Base-by-base conservation (phyloP, 2,888 invertebrate genomes). In the Lasioglossum leucozonium region DNA sequence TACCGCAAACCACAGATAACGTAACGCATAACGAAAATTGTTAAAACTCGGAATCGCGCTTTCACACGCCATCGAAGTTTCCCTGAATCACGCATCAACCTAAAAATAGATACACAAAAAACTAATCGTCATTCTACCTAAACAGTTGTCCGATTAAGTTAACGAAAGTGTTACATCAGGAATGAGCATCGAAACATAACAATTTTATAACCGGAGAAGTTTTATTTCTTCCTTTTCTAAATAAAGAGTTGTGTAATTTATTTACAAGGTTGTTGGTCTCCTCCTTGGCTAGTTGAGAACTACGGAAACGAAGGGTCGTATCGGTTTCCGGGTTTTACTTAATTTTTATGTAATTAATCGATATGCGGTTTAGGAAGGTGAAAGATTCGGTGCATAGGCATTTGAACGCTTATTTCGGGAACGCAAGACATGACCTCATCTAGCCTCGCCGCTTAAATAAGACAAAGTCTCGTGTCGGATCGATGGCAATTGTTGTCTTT, bases 391-490 rank as follows among this genome's bases (percentile, higher is more conserved):
- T 87, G 83, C 87, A 86, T 82, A 81, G 72, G 42, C 75, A 83
- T 82, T 83, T 78, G 78, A 74, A 80, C 62, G 77, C 58, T 81
- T 88, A 85, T 89, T 90, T 88, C 74, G 74, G 82, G 89, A 88
- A 80, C 67, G 42, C 72, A 34, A 76, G 72, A 87, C 81, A 71
- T 90, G 82, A 88, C 67, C 86, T 89, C 86, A 89, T 82, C 81
- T 83, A 85, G 77, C 72, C 82, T 78, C 82, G 81, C 34, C 13
- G 86, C 79, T 87, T 87, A 80, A 87, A 85, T 82, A 85, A 90
- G 72, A 85, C 85, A 73, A 71, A 79, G 81, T 65, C 34, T 34
- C 34, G 65, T 84, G 80, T 79, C 79, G 76, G 84, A 81, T 85
- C 86, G 79, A 86, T 74, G 71, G 81, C 72, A 86, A 85, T 86